Evolutionary conservation across 1,140 invertebrate genomes (phyloP), one percentile per base, ranked within the genome.

Genomic region (Lasaia peninsularis): DNA sequence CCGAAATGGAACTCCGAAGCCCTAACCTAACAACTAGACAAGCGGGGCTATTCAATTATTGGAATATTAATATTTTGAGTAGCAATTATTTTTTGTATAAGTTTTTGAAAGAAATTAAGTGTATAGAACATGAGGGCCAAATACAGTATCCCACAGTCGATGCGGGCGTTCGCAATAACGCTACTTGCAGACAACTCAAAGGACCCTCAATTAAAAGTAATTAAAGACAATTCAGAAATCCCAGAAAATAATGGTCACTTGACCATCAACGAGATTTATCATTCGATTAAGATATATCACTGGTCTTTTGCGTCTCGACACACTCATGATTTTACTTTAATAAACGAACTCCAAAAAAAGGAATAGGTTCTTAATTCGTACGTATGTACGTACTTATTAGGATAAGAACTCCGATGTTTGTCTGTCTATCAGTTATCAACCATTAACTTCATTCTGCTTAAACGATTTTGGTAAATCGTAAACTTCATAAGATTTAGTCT

Each of bases 181-280:
- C 69, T 74, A 65, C 72, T 78, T 70, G 79, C 78, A 74, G 81
- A 85, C 65, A 56, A 69, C 74, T 69, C 67, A 58, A 81, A 83
- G 73, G 75, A 84, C 82, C 69, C 78, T 84, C 78, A 85, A 87
- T 87, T 84, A 84, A 74, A 78, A 82, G 80, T 84, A 84, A 87
- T 87, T 87, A 86, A 82, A 85, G 80, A 87, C 82, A 87, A 87
- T 87, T 87, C 79, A 84, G 79, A 78, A 78, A 85, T 75, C 76
- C 73, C 72, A 72, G 69, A 78, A 80, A 75, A 80, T 80, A 80
- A 79, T 69, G 77, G 75, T 61, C 76, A 79, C 76, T 85, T 73
- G 70, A 78, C 72, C 71, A 80, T 80, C 73, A 85, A 80, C 75
- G 76, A 76, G 80, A 84, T 84, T 87, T 80, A 79, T 84, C 82